Evolutionary conservation across 2,888 invertebrate species (phyloP), one percentile per base, ranked within the genome.

Genomic region (Drosophila kanekoi): DNA sequence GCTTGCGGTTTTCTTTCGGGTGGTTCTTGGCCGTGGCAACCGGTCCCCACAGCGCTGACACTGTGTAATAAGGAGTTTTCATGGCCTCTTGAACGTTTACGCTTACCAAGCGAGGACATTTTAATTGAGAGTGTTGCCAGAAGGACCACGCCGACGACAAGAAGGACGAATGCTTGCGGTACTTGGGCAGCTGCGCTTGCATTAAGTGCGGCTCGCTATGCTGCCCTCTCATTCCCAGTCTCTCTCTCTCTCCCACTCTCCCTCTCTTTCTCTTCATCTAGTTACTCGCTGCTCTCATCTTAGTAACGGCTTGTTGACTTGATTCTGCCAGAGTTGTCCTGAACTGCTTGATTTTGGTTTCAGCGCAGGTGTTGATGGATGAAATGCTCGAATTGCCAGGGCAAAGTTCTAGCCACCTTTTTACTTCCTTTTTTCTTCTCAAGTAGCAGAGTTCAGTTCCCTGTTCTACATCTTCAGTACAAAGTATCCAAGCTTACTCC

Each of bases 81-180:
- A 87, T 87, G 86, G 86, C 81, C 86, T 82, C 86, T 87, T 87
- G 86, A 87, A 87, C 79, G 89, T 82, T 87, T 79, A 89, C 83
- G 86, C 83, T 87, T 82, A 89, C 86, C 82, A 82, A 89, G 86
- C 86, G 86, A 87, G 89, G 81, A 87, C 89, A 87, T 87, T 87
- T 87, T 87, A 87, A 87, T 87, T 87, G 86, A 89, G 86, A 87
- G 86, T 84, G 83, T 86, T 88, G 87, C 83, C 58, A 87, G 84
- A 83, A 83, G 84, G 87, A 80, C 81, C 79, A 60, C 49, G 65
- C 41, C 56, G 60, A 47, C 58, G 60, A 48, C 61, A 63, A 64
- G 58, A 77, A 70, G 62, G 77, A 75, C 71, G 63, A 68, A 54
- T 63, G 65, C 77, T 76, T 72, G 75, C 76, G 89, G 87, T 87